Base-by-base conservation (phyloP, 2,888 invertebrate genomes). In the Listrodromus nycthemerus region DNA sequence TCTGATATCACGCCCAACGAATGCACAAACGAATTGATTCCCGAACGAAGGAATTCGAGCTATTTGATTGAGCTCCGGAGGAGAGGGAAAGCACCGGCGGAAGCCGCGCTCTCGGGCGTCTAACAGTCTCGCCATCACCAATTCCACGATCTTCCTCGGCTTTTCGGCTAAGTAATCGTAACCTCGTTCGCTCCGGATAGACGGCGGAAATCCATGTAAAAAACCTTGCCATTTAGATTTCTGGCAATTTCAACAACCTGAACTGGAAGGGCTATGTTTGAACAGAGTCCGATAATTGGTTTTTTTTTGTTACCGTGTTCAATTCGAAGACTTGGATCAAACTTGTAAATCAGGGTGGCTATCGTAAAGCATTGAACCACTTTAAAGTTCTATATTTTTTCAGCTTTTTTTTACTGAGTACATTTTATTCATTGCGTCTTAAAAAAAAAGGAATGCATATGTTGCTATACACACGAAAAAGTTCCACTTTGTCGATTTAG, bases 11-110 rank as follows among this genome's bases (percentile, higher is more conserved):
- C 76, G 77, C 82, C 52, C 48, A 27, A 71, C 55, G 82, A 63
- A 70, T 80, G 80, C 80, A 82, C 84, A 83, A 85, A 78, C 67
- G 80, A 85, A 84, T 82, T 65, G 73, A 82, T 71, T 82, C 52
- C 24, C 48, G 77, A 55, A 69, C 65, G 55, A 58, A 79, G 70
- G 69, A 69, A 82, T 70, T 48, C 65, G 52, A 66, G 66, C 67
- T 80, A 79, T 73, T 70, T 71, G 69, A 79, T 70, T 65, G 71
- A 70, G 67, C 50, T 21, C 55, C 71, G 45, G 21, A 7, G 55
- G 55, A 8, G 33, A 48, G n/a, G 37, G 55, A 6, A 16, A 27
- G 30, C 61, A 19, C 7, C 61, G n/a, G 3, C n/a, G 27, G 21
- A 21, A 30, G 19, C 41, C 19, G 37, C 16, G 37, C 30, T 0